Evolutionary conservation across 1,140 invertebrate species (phyloP).

Genomic region (Zaprionus inermis): DNA sequence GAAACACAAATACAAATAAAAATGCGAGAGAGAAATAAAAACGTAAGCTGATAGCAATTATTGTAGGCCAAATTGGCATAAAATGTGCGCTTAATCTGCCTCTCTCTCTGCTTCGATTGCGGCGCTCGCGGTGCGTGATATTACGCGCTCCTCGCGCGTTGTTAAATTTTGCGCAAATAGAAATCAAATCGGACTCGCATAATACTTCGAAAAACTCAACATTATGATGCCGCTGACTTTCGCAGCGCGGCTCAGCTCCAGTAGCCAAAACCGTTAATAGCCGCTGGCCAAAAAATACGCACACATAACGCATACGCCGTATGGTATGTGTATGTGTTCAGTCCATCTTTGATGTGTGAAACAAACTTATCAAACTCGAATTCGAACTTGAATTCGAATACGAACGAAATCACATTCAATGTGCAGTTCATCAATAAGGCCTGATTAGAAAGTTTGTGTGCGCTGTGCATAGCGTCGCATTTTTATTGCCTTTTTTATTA

Average conservation of each 20-base stretch:
- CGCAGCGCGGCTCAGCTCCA: conserved; percentile 42
- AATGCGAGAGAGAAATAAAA: neutral
- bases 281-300: conserved; percentile 54
- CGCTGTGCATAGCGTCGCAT: conserved; percentile 34
- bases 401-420: conserved; percentile 33
- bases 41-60: conserved; percentile 49
- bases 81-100: conserved; percentile 37
- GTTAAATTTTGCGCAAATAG: conserved; percentile 65
- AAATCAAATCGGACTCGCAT: conserved; percentile 58
- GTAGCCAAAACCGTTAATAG: conserved; percentile 64
- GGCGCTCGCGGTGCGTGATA: conserved; percentile 52
- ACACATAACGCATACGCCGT: conserved; percentile 59
- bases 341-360: conserved; percentile 21
- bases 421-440: conserved; percentile 58
- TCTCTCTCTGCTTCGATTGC: conserved; percentile 27
- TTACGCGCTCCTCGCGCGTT: conserved; percentile 39
- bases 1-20: conserved; percentile 5
- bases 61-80: conserved; percentile 58
- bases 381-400: conserved; percentile 6
- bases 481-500: conserved; percentile 47
- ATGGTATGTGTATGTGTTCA: conserved; percentile 20
- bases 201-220: conserved; percentile 42
- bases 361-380: conserved; percentile 19
- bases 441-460: conserved; percentile 67
- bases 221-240: conserved; percentile 46